Percentiles rank a stretch among this genome's conserved stretches.
Evolutionary conservation across 2,113 vertebrate species (phyloP).

Genomic region (Struthio camelus): DNA sequence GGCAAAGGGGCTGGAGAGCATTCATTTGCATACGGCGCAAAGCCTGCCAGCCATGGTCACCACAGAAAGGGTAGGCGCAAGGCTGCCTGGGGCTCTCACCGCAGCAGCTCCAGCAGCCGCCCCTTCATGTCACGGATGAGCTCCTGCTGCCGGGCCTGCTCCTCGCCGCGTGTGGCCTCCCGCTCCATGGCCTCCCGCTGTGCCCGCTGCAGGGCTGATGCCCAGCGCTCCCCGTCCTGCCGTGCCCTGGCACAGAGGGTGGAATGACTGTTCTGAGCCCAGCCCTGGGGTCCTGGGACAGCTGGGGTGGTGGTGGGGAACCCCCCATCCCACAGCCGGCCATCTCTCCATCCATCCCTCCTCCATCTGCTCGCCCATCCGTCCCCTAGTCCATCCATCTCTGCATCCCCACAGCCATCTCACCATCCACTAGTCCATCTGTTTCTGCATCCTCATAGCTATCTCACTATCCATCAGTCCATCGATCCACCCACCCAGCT

Average conservation of each 20-base stretch:
- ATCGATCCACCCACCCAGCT: background rate
- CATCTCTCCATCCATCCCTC: rapidly evolving
- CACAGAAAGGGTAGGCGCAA: too few relatives aligned
- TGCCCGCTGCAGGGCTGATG: slow-evolving; percentile 52
- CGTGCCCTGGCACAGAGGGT: slow-evolving; percentile 44
- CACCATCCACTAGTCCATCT: background rate
- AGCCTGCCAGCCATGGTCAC: too few relatives aligned
- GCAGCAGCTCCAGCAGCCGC: slow-evolving; percentile 74
- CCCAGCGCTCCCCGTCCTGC: slow-evolving; percentile 60
- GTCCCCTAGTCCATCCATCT: background rate
- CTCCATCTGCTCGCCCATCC: background rate
- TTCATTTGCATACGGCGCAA: rapidly evolving
- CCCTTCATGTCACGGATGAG: slow-evolving; percentile 74
- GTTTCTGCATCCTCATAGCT: background rate
- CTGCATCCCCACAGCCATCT: background rate
- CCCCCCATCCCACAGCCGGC: background rate
- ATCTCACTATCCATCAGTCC: background rate
- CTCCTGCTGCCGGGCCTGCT: slow-evolving; percentile 69
- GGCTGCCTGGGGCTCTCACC: slow-evolving; percentile 45
- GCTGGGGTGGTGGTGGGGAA: background rate
- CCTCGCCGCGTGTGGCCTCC: background rate
- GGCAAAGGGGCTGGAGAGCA: background rate
- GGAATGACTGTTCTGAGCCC: background rate
- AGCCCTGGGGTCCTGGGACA: background rate
- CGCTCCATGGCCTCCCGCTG: slow-evolving; percentile 58